Conservation (phyloP, 2,797 vertebrate species). For the Ctenochaetus hawaiiensis region DNA sequence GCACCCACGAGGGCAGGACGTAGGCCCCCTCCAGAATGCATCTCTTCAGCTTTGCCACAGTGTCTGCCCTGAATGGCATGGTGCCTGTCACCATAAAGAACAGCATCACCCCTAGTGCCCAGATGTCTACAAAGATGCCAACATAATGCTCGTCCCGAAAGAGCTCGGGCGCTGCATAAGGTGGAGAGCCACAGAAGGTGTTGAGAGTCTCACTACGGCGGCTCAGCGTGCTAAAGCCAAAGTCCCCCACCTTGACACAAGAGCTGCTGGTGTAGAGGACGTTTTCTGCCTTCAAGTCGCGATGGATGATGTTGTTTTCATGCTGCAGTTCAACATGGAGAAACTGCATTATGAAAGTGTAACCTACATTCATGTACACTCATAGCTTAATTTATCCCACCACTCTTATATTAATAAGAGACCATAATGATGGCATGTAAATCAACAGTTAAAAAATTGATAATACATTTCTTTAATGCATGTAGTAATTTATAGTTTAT, state of each 20-base stretch:
- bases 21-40: conserved; percentile 94
- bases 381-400: neutral
- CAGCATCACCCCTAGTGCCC: conserved; percentile 96
- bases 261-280: conserved; percentile 94
- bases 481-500: too few relatives aligned
- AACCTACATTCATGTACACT: neutral
- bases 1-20: conserved; percentile 87
- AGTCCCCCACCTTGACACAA: conserved; percentile 97
- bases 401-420: neutral
- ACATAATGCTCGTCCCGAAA: conserved; percentile 94
- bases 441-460: too few relatives aligned
- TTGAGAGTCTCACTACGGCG: conserved; percentile 92
- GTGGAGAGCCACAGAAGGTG: conserved; percentile 97
- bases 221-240: conserved; percentile 96
- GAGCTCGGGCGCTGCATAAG: conserved; percentile 95
- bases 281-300: conserved; percentile 97
- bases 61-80: conserved; percentile 97
- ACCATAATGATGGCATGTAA: neutral
- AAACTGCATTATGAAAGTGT: conserved; percentile 6
- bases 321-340: conserved; percentile 85
- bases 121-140: conserved; percentile 92
- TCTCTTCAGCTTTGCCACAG: conserved; percentile 94
- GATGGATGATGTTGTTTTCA: conserved; percentile 95
- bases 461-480: too few relatives aligned
- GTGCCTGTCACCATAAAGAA: conserved; percentile 94